A percentile compares a stretch with the other conserved stretches of the same genome.
These are phyloP conservation scores for Hydropsyche tenuis DNA, from an alignment of 1,140 invertebrate genomes.

Conservation along the genomic window DNA sequence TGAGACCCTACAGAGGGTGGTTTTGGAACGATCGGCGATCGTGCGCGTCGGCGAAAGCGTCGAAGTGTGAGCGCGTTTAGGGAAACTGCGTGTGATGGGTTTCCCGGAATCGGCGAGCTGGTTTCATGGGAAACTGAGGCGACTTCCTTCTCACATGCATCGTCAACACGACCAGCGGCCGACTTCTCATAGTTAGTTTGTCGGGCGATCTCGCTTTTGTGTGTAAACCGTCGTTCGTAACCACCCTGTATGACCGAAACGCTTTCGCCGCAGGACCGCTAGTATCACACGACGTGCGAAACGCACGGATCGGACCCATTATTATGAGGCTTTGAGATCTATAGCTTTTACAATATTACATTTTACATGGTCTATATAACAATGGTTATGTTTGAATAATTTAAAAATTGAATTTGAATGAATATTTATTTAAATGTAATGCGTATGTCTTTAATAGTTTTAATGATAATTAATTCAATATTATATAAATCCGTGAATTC, in stretches of 20 bases:
- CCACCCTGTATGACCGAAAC: constrained; percentile 16
- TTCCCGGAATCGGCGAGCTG: constrained; percentile 12
- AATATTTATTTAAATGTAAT: too few relatives aligned
- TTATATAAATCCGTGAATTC: constrained; percentile 34
- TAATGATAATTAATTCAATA: too few relatives aligned
- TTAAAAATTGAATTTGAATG: too few relatives aligned
- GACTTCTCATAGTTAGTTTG: constrained; percentile 37
- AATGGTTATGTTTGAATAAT: too few relatives aligned
- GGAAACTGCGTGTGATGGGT: constrained; percentile 30
- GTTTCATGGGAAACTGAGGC: constrained; percentile 31
- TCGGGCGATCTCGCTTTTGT: constrained; percentile 3
- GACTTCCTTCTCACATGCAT: constrained; percentile 34
- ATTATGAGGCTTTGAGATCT: too few relatives aligned
- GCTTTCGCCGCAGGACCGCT: background rate
- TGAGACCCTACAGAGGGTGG: too few relatives aligned
- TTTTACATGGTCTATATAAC: too few relatives aligned
- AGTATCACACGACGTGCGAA: too few relatives aligned
- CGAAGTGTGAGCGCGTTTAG: background rate
- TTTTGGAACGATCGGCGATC: too few relatives aligned
- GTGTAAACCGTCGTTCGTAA: background rate
- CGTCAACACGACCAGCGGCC: constrained; percentile 31
- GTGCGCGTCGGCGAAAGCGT: background rate
- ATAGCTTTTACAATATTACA: too few relatives aligned
- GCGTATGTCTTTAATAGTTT: too few relatives aligned
- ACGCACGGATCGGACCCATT: too few relatives aligned